phyloP scores from a whole-genome alignment of 2,113 vertebrate genomes.

The Amphiprion ocellaris region DNA sequence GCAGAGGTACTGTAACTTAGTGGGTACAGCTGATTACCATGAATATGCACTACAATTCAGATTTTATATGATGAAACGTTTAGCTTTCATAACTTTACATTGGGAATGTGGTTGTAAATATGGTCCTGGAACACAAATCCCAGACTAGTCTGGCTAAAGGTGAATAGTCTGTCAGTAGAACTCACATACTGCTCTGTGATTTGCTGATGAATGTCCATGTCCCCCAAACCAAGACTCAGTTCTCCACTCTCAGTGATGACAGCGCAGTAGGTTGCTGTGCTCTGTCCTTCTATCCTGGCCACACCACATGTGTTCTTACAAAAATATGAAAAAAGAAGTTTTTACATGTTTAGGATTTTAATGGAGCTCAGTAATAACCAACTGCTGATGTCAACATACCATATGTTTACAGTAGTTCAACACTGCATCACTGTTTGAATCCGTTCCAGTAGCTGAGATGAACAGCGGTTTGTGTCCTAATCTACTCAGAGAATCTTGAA shows the following conservation, averaged over 20 bases:
- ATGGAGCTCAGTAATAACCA: not conserved
- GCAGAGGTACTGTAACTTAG: too few relatives aligned
- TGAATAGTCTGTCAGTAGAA: not conserved
- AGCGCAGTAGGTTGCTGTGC: constrained; percentile 85
- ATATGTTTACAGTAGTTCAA: constrained; percentile 89
- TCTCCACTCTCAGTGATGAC: constrained; percentile 86
- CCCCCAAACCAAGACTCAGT: constrained; percentile 89
- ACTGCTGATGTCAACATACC: constrained; percentile 78
- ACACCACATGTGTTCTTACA: constrained; percentile 81
- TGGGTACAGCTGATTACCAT: not conserved
- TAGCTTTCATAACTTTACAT: not conserved
- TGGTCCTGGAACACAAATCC: not conserved
- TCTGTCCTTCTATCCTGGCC: constrained; percentile 72
- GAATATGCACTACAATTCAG: not conserved
- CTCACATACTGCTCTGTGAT: constrained; percentile 90
- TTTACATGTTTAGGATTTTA: constrained; percentile 5
- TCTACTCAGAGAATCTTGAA: constrained; percentile 89
- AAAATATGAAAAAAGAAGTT: constrained; percentile 30
- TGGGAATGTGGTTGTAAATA: not conserved
- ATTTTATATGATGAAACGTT: not conserved
- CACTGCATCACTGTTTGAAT: constrained; percentile 86
- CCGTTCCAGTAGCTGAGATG: constrained; percentile 89
- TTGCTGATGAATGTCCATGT: constrained; percentile 92
- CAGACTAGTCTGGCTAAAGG: not conserved
- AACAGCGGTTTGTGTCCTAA: constrained; percentile 86